Conservation (phyloP, 2,797 vertebrate species). For the Enteromius afrohamiltoni region DNA sequence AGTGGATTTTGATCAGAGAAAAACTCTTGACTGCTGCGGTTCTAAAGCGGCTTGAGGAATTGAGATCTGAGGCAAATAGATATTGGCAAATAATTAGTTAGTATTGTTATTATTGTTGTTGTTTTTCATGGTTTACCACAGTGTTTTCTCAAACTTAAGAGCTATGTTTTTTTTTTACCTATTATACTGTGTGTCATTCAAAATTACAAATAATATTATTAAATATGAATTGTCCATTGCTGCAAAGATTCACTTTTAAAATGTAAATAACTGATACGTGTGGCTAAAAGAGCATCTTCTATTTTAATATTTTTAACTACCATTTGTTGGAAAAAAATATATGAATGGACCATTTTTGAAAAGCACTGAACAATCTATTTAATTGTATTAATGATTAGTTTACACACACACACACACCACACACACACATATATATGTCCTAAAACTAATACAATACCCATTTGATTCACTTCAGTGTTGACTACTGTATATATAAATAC, state of each 20-base stretch:
- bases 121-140: not conserved
- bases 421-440: no score
- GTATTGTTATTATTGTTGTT: not conserved
- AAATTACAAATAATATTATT: not conserved
- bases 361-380: not conserved
- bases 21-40: not conserved
- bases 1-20: conserved; percentile 30
- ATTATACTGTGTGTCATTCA: not conserved
- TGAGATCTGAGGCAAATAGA: not conserved
- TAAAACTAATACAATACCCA: no score
- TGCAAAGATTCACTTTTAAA: not conserved
- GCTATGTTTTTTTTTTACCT: not conserved
- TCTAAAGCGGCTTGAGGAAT: not conserved
- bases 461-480: no score
- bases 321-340: not conserved
- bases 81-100: not conserved
- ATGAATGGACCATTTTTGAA: not conserved
- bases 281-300: not conserved
- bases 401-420: no score
- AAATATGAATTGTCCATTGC: no score
- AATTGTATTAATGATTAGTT: not conserved
- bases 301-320: not conserved
- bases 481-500: no score
- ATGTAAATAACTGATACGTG: not conserved
- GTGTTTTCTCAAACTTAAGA: not conserved